A percentile compares a stretch with the other conserved stretches of the same genome.
These are phyloP conservation scores for Bhutanitis thaidina DNA, from an alignment of 2,888 invertebrate genomes.

Conservation along the genomic window DNA sequence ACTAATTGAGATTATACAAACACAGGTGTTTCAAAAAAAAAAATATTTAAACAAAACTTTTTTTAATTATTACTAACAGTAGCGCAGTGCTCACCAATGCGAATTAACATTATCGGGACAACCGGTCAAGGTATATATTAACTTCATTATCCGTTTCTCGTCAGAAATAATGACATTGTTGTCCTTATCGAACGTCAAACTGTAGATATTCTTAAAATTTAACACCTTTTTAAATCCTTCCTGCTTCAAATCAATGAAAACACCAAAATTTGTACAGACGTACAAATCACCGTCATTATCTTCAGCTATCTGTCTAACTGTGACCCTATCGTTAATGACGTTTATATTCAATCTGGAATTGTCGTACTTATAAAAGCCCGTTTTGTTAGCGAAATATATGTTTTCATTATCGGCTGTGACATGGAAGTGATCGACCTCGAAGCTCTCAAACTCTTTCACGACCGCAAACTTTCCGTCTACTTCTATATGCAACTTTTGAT, in stretches of 20 bases:
- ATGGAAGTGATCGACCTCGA: constrained; percentile 53
- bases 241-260: constrained; percentile 31
- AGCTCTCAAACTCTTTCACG: constrained; percentile 49
- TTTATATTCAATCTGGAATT: constrained; percentile 28
- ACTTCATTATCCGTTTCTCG: constrained; percentile 42
- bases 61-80: neutral
- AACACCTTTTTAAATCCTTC: constrained; percentile 40
- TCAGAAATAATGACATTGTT: constrained; percentile 54
- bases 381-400: constrained; percentile 52
- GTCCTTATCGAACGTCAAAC: constrained; percentile 52
- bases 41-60: no score
- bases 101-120: constrained; percentile 31
- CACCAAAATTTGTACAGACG: constrained; percentile 49
- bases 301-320: constrained; percentile 53
- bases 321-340: constrained; percentile 40
- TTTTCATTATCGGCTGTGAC: constrained; percentile 32
- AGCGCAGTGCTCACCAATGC: constrained; percentile 30
- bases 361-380: constrained; percentile 48
- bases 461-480: constrained; percentile 45
- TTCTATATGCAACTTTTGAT: constrained; percentile 51
- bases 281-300: constrained; percentile 50
- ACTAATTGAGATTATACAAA: no score
- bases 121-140: constrained; percentile 36
- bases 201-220: constrained; percentile 43
- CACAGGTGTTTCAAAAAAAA: no score